Conservation (phyloP, 2,113 vertebrate genomes). For the Austrofundulus limnaeus region DNA sequence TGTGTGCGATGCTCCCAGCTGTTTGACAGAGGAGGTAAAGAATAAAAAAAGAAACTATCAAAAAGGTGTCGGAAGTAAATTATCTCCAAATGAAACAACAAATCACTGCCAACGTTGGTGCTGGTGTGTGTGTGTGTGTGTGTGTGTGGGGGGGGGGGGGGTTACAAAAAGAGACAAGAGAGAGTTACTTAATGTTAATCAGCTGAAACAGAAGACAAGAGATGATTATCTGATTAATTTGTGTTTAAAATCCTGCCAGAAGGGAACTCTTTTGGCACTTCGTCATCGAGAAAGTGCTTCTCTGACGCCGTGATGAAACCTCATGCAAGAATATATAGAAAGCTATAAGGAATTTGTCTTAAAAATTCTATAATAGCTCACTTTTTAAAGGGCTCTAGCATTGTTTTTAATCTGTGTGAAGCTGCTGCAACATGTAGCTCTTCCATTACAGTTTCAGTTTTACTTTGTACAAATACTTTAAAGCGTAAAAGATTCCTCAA, state of each 20-base stretch:
- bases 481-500: not conserved
- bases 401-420: not conserved
- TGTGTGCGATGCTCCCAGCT: constrained; percentile 5
- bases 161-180: constrained; percentile 22
- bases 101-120: constrained; percentile 54
- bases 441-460: not conserved
- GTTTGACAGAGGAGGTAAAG: not conserved
- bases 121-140: too few species aligned
- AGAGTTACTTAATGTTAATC: constrained; percentile 52
- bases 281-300: constrained; percentile 33
- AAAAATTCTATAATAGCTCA: constrained; percentile 2
- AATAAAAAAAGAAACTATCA: constrained; percentile 1
- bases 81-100: constrained; percentile 39
- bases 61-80: constrained; percentile 47
- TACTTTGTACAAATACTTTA: not conserved
- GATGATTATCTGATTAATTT: constrained; percentile 62
- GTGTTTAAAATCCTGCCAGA: constrained; percentile 7
- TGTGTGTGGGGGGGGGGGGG: constrained; percentile 40
- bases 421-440: not conserved
- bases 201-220: constrained; percentile 48
- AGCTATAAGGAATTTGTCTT: not conserved
- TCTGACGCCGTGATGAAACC: constrained; percentile 2
- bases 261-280: constrained; percentile 25
- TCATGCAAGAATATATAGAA: not conserved
- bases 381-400: not conserved